Base-by-base conservation (phyloP, 1,140 invertebrate genomes). In the Calosoma granatense region DNA sequence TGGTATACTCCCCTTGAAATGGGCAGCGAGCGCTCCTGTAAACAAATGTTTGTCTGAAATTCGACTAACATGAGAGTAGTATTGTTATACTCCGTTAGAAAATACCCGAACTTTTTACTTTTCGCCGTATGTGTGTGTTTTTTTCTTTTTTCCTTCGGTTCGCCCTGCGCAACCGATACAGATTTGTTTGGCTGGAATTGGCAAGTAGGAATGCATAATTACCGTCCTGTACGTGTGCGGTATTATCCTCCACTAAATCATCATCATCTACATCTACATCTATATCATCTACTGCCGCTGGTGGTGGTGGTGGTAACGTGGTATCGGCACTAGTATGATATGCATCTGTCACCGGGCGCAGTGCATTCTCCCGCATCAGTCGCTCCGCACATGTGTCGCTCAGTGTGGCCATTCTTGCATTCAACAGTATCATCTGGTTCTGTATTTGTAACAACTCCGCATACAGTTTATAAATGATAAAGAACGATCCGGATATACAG, bases 101-200 rank as follows among this genome's bases (percentile, higher is more conserved):
- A 47, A 47, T 47, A 47, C 41, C 41, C 41, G 41, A 47, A 47
- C 41, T 47, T 47, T 47, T 47, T 47, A 11, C 17, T 11, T 47
- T 47, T 47, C 41, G 41, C 6, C 41, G 41, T n/a, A n/a, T n/a
- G n/a, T n/a, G n/a, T 11, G 6, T 17, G 9, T 47, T 6, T 47
- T 47, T 47, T 17, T 47, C 41, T 47, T 47, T 47, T 12, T 47
- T 47, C 15, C 41, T 47, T 6, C 41, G 9, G 15, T 47, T 11
- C 4, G 6, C 41, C 17, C 41, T 47, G 17, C 6, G 41, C 4
- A 47, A 47, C 17, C 41, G 9, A 30, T 14, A 6, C 14, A 30
- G 26, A 30, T 6, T 30, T 14, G 14, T 6, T 12, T 47, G 9
- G 6, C 17, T 47, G 3, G 41, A 47, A 47, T 47, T 47, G 41